phyloP scores from a whole-genome alignment of 2,888 invertebrate genomes.

The Agapostemon virescens region DNA sequence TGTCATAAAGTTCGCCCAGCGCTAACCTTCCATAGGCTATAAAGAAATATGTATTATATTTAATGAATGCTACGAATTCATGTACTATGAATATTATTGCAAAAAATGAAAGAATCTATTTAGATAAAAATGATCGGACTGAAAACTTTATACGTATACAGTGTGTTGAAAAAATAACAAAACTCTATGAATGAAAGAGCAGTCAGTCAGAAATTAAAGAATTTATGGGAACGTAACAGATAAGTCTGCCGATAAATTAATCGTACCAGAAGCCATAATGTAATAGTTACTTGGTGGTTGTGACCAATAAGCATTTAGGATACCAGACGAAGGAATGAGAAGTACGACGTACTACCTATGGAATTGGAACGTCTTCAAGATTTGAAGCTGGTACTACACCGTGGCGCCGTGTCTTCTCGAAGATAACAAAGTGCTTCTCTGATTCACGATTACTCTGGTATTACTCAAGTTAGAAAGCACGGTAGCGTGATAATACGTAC shows the following conservation, averaged over 20 bases:
- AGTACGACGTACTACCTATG: constrained; percentile 46
- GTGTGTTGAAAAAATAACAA: background rate
- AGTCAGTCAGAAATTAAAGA: background rate
- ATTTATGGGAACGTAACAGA: background rate
- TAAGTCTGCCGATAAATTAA: constrained; percentile 30
- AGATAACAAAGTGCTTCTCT: constrained; percentile 55
- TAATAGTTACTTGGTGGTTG: constrained; percentile 43
- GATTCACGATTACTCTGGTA: constrained; percentile 58
- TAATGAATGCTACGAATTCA: background rate
- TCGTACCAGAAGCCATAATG: constrained; percentile 38
- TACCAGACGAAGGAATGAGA: constrained; percentile 49
- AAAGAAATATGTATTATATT: background rate
- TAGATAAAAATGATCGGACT: too few species aligned
- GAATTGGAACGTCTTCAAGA: constrained; percentile 62
- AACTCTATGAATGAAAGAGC: background rate
- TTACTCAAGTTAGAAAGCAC: constrained; percentile 52
- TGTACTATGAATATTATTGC: background rate
- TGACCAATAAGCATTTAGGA: constrained; percentile 57
- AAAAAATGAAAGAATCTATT: too few species aligned
- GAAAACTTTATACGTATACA: too few species aligned
- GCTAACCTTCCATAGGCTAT: too few species aligned
- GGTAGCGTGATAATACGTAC: constrained; percentile 18
- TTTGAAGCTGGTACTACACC: constrained; percentile 52
- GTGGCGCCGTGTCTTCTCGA: constrained; percentile 51
- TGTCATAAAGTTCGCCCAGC: too few species aligned